Evolutionary conservation across 2,888 invertebrate species (phyloP).

Genomic region (Eudasyphora cyanicolor): DNA sequence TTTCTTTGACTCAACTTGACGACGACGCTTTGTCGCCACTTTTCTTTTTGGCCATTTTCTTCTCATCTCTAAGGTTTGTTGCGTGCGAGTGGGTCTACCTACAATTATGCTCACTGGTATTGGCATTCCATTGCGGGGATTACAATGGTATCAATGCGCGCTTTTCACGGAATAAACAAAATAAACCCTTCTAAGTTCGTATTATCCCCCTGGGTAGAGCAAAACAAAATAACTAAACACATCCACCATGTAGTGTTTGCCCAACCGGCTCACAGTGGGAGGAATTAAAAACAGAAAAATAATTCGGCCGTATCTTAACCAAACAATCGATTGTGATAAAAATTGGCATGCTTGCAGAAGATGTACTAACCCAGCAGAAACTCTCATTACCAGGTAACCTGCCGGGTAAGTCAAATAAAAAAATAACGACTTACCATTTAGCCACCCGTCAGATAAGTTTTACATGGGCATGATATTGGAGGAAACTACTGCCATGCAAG

Average conservation of each 20-base stretch:
- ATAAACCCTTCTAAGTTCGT: slow-evolving; percentile 14
- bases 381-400: too few species aligned
- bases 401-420: too few species aligned
- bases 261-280: too few species aligned
- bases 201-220: slow-evolving; percentile 33
- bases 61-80: neutral
- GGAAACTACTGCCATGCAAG: too few species aligned
- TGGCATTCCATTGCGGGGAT: slow-evolving; percentile 50
- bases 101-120: slow-evolving; percentile 29
- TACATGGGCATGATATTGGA: too few species aligned
- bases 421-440: too few species aligned
- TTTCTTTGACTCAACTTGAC: neutral
- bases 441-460: too few species aligned
- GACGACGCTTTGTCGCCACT: neutral
- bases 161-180: slow-evolving; percentile 3
- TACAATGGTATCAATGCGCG: slow-evolving; percentile 11
- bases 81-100: neutral
- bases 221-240: slow-evolving; percentile 11
- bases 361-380: too few species aligned
- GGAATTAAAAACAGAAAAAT: too few species aligned
- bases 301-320: too few species aligned
- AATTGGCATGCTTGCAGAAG: too few species aligned
- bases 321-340: too few species aligned
- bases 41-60: neutral
- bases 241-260: neutral